Evolutionary conservation across 2,797 vertebrate species (phyloP), one percentile per base, ranked within the genome.

Genomic region (Hippoglossus hippoglossus): DNA sequence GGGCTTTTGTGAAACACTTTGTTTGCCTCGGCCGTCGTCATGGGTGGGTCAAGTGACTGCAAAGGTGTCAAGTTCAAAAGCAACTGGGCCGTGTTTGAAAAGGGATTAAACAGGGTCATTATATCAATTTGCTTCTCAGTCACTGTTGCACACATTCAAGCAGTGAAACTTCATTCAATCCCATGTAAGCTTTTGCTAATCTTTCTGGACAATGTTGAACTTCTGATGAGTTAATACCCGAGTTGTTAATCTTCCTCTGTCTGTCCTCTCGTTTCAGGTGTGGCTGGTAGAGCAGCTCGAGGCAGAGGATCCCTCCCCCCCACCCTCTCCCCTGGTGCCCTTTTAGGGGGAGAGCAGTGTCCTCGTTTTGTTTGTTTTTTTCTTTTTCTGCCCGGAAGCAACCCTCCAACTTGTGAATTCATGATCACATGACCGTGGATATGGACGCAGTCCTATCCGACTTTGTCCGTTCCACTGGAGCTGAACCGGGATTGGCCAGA

Each of bases 381-480:
- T 46, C 16, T 18, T 91, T 88, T 78, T 79, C 87, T 88, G 71
- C 79, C 81, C 73, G 73, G 85, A 92, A 75, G 89, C 64, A 76
- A 78, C 87, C 90, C 63, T 73, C 84, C 79, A 82, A 89, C 87
- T 75, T 74, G 85, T 93, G 83, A 90, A 91, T 94, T 95, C 94
- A 96, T 95, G 96, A 96, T 96, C 95, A 93, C 96, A 95, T 96
- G 94, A 95, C 96, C 94, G 94, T 87, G 95, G 97, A 96, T 94
- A 99, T 98, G 98, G 98, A 99, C 93, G 92, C 96, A 87, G 96
- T 99, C 94, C 95, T 99, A 84, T 98, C 97, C 58, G 96, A 98
- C 93, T 99, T 99, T 95, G 97, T 99, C 86, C 96, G 96, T 95
- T 97, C 98, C 50, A 98, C 98, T 39, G 98, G 97, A 93, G 97